Percentiles rank a stretch among this genome's conserved stretches.
phyloP scores from a whole-genome alignment of 2,888 invertebrate species.

The Ormyrus rosae region DNA sequence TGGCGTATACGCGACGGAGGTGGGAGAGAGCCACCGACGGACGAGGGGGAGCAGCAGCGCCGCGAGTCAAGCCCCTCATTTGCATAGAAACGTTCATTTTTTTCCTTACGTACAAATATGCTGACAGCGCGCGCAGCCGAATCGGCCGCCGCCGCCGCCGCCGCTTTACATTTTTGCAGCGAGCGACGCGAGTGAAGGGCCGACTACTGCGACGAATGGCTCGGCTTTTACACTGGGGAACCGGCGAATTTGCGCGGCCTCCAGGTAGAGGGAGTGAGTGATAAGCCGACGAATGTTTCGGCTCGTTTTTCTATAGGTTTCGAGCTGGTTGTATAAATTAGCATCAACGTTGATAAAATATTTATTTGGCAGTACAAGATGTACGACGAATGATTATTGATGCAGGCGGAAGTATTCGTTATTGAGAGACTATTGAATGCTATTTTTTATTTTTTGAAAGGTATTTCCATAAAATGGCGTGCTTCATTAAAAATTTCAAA shows the following conservation, averaged over 20 bases:
- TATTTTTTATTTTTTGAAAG: no score
- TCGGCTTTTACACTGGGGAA: slow-evolving; percentile 32
- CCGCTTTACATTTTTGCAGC: slow-evolving; percentile 71
- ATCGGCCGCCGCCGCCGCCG: slow-evolving; percentile 52
- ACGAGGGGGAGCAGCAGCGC: slow-evolving; percentile 2
- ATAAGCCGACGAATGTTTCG: no score
- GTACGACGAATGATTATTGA: no score
- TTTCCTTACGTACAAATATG: slow-evolving; percentile 68
- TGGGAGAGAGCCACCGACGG: not conserved
- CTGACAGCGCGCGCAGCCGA: slow-evolving; percentile 66
- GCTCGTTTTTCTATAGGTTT: no score
- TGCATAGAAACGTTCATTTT: slow-evolving; percentile 73
- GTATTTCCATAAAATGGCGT: no score
- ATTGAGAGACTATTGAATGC: no score
- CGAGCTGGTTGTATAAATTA: no score
- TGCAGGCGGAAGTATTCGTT: no score
- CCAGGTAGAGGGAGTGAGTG: not conserved
- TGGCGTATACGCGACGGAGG: not conserved
- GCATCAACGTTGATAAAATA: no score
- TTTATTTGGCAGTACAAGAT: no score
- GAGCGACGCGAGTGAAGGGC: slow-evolving; percentile 55
- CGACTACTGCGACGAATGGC: slow-evolving; percentile 41
- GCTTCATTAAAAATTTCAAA: no score
- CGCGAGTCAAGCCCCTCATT: slow-evolving; percentile 71
- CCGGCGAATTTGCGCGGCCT: slow-evolving; percentile 39